phyloP scores from a whole-genome alignment of 2,113 vertebrate genomes.

The Zosterops hypoxanthus region DNA sequence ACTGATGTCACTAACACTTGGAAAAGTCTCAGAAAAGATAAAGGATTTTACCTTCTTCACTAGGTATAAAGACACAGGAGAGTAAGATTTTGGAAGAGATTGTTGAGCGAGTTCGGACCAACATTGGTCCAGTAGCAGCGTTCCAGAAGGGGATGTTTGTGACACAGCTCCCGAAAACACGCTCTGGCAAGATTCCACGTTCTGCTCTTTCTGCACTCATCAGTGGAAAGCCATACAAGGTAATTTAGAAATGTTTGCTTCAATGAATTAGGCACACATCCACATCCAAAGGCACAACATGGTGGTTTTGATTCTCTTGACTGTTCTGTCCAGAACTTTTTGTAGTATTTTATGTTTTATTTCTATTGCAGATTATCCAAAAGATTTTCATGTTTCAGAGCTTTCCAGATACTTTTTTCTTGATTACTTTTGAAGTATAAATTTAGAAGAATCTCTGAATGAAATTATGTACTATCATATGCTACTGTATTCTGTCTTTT shows the following conservation, averaged over 20 bases:
- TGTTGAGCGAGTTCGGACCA: conserved; percentile 83
- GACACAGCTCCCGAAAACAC: conserved; percentile 88
- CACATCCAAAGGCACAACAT: neutral
- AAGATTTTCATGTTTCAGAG: neutral
- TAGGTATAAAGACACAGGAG: conserved; percentile 76
- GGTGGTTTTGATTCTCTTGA: neutral
- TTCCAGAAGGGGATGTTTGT: conserved; percentile 89
- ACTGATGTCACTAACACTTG: neutral
- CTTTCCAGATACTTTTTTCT: neutral
- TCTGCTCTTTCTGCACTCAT: conserved; percentile 85
- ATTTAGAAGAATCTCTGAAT: neutral
- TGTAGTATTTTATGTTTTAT: neutral
- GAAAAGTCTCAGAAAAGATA: neutral
- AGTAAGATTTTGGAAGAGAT: conserved; percentile 78
- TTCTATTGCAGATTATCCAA: neutral
- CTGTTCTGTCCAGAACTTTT: neutral
- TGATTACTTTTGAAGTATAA: neutral
- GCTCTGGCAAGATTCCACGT: conserved; percentile 95
- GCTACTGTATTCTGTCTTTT: conserved; percentile 23
- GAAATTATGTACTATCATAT: neutral
- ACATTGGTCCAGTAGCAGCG: conserved; percentile 90
- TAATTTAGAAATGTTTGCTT: conserved; percentile 21
- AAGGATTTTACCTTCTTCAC: neutral
- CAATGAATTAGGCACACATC: neutral
- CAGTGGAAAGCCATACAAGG: conserved; percentile 90